phyloP scores from a whole-genome alignment of 2,113 vertebrate genomes.

The Platanista minor region DNA sequence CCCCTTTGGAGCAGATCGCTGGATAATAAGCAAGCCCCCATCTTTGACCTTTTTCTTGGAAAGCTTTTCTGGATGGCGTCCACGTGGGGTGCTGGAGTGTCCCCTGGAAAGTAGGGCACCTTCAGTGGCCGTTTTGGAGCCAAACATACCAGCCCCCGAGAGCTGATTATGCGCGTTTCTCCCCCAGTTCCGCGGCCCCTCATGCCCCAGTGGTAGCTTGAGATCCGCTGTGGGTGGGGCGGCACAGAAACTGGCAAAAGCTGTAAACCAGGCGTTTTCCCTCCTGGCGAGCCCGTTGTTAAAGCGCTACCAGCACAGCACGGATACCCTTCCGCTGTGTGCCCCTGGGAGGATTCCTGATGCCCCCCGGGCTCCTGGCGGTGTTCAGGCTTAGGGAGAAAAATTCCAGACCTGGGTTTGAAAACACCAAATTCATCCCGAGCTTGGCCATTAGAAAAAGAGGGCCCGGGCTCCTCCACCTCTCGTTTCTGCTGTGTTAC shows the following conservation, averaged over 20 bases:
- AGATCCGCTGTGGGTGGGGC: not conserved
- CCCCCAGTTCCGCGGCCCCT: rapidly evolving
- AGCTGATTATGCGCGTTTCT: rapidly evolving
- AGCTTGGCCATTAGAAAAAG: not conserved
- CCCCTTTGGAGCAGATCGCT: not conserved
- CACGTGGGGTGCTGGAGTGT: rapidly evolving
- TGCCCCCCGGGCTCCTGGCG: rapidly evolving
- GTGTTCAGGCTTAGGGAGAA: not conserved
- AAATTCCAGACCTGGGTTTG: not conserved
- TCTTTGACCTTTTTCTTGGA: not conserved
- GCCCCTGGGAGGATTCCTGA: not conserved
- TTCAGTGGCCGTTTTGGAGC: not conserved
- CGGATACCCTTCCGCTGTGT: rapidly evolving
- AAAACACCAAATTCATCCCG: not conserved
- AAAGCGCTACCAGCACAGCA: not conserved
- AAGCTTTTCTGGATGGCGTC: not conserved
- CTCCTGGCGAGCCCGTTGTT: rapidly evolving
- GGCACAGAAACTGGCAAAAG: not conserved
- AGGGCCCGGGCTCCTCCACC: not conserved
- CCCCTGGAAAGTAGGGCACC: rapidly evolving
- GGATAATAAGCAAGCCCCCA: not conserved
- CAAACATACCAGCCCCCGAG: rapidly evolving
- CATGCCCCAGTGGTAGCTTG: not conserved
- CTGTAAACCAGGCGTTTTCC: not conserved
- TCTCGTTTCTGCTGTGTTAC: not conserved